Evolutionary conservation across 1,140 invertebrate species (phyloP).

Genomic region (Palaemon carinicauda): DNA sequence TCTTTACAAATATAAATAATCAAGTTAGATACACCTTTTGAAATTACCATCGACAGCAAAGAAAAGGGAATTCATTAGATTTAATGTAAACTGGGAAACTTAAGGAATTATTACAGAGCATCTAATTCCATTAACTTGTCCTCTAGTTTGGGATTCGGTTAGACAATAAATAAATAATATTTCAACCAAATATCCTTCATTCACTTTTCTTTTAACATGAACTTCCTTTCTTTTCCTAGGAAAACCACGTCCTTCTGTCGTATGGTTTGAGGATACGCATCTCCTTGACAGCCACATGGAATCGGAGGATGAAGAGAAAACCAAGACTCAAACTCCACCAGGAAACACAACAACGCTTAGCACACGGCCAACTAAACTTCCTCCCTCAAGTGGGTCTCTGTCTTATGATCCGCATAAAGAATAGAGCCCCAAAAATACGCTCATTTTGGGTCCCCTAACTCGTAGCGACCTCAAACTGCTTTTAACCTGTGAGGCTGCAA

Average conservation of each 20-base stretch:
- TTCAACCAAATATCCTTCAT: too few relatives aligned
- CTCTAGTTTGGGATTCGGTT: too few relatives aligned
- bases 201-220: too few relatives aligned
- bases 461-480: slow-evolving; percentile 17
- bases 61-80: too few relatives aligned
- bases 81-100: too few relatives aligned
- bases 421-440: slow-evolving; percentile 4
- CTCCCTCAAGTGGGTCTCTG: too few relatives aligned
- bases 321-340: neutral
- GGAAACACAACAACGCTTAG: neutral
- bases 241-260: slow-evolving; percentile 7
- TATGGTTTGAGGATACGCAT: slow-evolving; percentile 19
- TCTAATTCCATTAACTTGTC: too few relatives aligned
- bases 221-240: neutral
- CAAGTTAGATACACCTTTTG: too few relatives aligned
- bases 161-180: too few relatives aligned
- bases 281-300: slow-evolving; percentile 31
- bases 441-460: slow-evolving; percentile 13
- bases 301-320: neutral
- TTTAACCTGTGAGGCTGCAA: slow-evolving; percentile 26
- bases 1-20: too few relatives aligned
- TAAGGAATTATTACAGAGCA: too few relatives aligned
- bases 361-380: neutral
- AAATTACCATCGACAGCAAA: too few relatives aligned
- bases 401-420: neutral